Percentiles rank a stretch among this genome's conserved stretches.
These are phyloP conservation scores for Astropecten irregularis DNA, from an alignment of 53 echinoderm and acorn worm genomes.

Conservation along the genomic window DNA sequence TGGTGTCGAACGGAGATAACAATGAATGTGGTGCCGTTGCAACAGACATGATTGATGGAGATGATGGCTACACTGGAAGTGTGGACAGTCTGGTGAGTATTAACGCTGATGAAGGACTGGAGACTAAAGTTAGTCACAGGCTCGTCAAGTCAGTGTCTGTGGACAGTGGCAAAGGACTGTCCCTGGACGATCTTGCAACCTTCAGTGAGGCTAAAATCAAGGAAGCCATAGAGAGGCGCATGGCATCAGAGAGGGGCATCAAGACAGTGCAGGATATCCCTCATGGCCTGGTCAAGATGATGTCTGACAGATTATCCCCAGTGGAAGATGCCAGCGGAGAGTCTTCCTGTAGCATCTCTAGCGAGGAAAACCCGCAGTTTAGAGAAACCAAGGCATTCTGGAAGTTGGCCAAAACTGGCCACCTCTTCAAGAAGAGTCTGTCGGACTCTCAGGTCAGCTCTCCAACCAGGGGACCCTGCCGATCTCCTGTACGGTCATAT, in stretches of 20 bases:
- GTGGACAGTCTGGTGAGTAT: slow-evolving; percentile 31
- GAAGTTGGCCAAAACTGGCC: slow-evolving; percentile 42
- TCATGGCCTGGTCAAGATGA: slow-evolving; percentile 40
- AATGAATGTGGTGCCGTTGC: no score
- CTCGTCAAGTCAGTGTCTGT: slow-evolving; percentile 86
- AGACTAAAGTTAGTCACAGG: slow-evolving; percentile 18
- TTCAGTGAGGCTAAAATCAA: slow-evolving; percentile 14
- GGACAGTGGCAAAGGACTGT: slow-evolving; percentile 90
- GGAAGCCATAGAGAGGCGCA: slow-evolving; percentile 8
- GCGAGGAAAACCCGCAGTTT: slow-evolving; percentile 47
- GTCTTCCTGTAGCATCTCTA: slow-evolving; percentile 24
- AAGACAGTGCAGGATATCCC: slow-evolving; percentile 37
- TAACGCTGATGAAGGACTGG: background rate
- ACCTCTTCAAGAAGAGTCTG: slow-evolving; percentile 51
- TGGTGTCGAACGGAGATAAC: no score
- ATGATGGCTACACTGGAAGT: slow-evolving; percentile 1
- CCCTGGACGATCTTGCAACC: slow-evolving; percentile 75
- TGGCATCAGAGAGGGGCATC: slow-evolving; percentile 40
- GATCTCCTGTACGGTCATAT: background rate
- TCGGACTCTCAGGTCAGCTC: slow-evolving; percentile 50
- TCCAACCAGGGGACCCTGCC: background rate
- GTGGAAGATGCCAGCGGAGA: slow-evolving; percentile 44
- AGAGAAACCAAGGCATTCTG: slow-evolving; percentile 44
- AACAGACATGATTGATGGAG: background rate
- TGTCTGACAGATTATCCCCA: slow-evolving; percentile 39